A percentile compares a stretch with the other conserved stretches of the same genome.
phyloP scores from a whole-genome alignment of 1,140 invertebrate species.

The Gonatopus flavifemur region DNA sequence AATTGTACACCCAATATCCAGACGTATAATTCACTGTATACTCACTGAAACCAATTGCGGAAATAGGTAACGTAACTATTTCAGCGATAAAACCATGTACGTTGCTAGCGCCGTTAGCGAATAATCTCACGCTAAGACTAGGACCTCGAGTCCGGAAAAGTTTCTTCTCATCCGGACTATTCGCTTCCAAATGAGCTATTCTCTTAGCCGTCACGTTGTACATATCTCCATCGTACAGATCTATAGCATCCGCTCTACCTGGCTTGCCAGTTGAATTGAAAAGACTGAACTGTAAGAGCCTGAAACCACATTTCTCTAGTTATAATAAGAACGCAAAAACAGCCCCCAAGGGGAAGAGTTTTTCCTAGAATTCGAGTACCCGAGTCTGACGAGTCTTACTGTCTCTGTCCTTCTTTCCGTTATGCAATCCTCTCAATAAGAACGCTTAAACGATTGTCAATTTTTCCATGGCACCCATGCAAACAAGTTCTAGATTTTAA shows the following conservation, averaged over 20 bases:
- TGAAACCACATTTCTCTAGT: slow-evolving; percentile 29
- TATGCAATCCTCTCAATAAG: too few species aligned
- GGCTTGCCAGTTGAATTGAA: slow-evolving; percentile 85
- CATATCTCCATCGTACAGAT: slow-evolving; percentile 89
- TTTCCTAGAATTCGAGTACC: too few species aligned
- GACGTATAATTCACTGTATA: too few species aligned
- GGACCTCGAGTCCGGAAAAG: slow-evolving; percentile 75
- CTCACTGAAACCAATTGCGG: slow-evolving; percentile 85
- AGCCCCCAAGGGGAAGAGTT: not conserved
- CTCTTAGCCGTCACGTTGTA: slow-evolving; percentile 80
- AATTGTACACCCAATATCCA: too few species aligned
- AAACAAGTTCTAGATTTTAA: too few species aligned
- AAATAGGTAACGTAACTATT: slow-evolving; percentile 91
- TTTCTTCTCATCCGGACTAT: slow-evolving; percentile 70
- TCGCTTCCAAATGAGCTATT: slow-evolving; percentile 72
- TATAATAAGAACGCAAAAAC: not conserved
- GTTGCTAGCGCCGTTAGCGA: slow-evolving; percentile 90
- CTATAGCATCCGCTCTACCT: slow-evolving; percentile 80
- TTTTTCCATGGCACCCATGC: too few species aligned
- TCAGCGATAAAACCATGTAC: slow-evolving; percentile 98
- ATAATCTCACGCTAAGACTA: slow-evolving; percentile 87
- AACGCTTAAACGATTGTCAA: too few species aligned
- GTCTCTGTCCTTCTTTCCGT: too few species aligned
- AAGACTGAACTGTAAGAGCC: slow-evolving; percentile 90
- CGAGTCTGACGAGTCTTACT: too few species aligned